Conservation (phyloP, 1,140 invertebrate genomes). For the Platyscapa corneri region DNA sequence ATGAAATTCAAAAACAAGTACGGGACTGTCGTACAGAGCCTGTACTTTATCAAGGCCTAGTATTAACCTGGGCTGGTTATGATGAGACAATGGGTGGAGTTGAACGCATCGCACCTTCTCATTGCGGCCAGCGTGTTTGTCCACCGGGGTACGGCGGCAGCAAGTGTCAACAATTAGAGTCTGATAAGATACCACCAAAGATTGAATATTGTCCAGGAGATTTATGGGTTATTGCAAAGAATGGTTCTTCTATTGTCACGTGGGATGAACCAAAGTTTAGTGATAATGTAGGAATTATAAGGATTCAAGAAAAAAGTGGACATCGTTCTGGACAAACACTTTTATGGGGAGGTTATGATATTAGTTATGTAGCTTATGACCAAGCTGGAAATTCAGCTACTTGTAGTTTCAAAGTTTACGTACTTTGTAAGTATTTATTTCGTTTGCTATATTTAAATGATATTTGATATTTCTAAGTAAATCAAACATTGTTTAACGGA, state of each 20-base stretch:
- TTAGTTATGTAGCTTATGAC: slow-evolving; percentile 95
- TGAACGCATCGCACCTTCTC: slow-evolving; percentile 91
- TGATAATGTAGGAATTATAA: slow-evolving; percentile 88
- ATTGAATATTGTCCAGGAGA: slow-evolving; percentile 94
- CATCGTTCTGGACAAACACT: slow-evolving; percentile 93
- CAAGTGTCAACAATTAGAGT: slow-evolving; percentile 88
- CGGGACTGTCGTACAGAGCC: slow-evolving; percentile 93
- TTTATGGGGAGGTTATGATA: slow-evolving; percentile 93
- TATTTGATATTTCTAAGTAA: too few species aligned
- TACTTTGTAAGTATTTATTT: slow-evolving; percentile 82
- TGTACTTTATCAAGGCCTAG: slow-evolving; percentile 88
- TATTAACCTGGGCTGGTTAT: slow-evolving; percentile 94
- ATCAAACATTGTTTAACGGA: too few species aligned
- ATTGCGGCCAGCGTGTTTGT: slow-evolving; percentile 91
- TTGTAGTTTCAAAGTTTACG: slow-evolving; percentile 95
- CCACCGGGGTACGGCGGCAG: slow-evolving; percentile 88
- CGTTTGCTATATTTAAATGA: too few species aligned
- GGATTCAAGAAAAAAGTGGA: slow-evolving; percentile 89
- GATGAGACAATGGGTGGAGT: slow-evolving; percentile 92
- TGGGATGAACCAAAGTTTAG: slow-evolving; percentile 96
- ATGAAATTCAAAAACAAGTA: slow-evolving; percentile 95
- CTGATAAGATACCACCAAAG: slow-evolving; percentile 89
- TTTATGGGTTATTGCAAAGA: slow-evolving; percentile 94
- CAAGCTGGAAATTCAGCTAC: slow-evolving; percentile 91
- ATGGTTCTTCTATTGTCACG: slow-evolving; percentile 92